Conservation (phyloP, 1,140 invertebrate species). For the Microplitis demolitor region DNA sequence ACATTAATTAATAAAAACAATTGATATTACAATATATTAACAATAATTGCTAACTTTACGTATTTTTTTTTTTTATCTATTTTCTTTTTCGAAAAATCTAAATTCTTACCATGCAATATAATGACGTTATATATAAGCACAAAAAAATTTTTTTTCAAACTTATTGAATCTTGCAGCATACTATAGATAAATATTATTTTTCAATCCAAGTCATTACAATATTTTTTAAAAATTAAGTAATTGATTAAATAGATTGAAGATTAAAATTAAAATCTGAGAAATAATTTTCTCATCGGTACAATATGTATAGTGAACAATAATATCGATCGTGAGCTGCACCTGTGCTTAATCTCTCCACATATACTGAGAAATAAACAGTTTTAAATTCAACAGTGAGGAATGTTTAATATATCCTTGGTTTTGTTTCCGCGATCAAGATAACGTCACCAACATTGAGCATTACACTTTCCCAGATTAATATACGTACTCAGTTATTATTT, state of each 20-base stretch:
- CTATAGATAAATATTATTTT: too few relatives aligned
- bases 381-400: not conserved
- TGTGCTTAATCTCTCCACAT: not conserved
- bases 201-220: too few relatives aligned
- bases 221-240: not conserved
- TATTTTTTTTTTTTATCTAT: not conserved
- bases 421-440: not conserved
- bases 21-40: not conserved
- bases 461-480: not conserved
- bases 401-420: not conserved
- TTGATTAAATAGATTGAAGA: too few relatives aligned
- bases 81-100: too few relatives aligned
- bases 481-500: not conserved
- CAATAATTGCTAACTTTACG: not conserved
- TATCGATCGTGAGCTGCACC: slow-evolving; percentile 4
- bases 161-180: too few relatives aligned
- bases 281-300: not conserved
- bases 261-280: not conserved
- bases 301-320: not conserved
- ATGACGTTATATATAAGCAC: not conserved
- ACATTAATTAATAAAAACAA: slow-evolving; percentile 32
- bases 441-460: not conserved
- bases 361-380: not conserved
- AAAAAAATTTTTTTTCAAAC: too few relatives aligned
- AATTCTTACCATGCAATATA: not conserved